A percentile compares a stretch with the other conserved stretches of the same genome.
Conservation (phyloP, 2,113 vertebrate genomes). For the Triplophysa dalaica region DNA sequence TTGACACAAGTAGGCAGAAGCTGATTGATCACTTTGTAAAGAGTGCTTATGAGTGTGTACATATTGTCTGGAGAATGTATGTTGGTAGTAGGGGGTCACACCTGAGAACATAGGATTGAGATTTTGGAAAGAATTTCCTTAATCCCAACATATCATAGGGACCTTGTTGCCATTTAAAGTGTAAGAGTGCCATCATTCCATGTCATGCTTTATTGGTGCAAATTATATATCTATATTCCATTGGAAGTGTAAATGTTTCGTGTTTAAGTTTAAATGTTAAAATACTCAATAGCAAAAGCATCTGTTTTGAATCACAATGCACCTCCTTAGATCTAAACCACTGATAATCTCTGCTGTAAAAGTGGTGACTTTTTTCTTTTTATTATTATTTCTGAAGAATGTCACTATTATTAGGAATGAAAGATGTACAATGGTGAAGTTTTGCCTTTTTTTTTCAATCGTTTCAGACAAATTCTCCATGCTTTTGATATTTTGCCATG, state of each 20-base stretch:
- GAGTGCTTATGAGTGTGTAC: slow-evolving; percentile 36
- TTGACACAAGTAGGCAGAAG: slow-evolving; percentile 27
- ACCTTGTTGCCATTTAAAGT: slow-evolving; percentile 34
- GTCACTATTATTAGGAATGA: slow-evolving; percentile 30
- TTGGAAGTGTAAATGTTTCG: slow-evolving; percentile 58
- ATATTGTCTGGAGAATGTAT: slow-evolving; percentile 35
- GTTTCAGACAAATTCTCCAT: slow-evolving; percentile 23
- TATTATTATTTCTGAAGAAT: slow-evolving; percentile 9
- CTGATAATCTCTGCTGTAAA: slow-evolving; percentile 57
- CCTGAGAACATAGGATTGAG: slow-evolving; percentile 5
- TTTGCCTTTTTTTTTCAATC: slow-evolving; percentile 44
- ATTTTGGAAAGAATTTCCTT: neutral
- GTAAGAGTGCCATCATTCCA: slow-evolving; percentile 64
- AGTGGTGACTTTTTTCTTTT: slow-evolving; percentile 34
- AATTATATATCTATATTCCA: slow-evolving; percentile 55
- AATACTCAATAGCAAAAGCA: slow-evolving; percentile 57
- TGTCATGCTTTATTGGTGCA: slow-evolving; percentile 54
- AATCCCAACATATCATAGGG: slow-evolving; percentile 34
- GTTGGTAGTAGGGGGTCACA: slow-evolving; percentile 11
- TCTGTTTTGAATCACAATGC: slow-evolving; percentile 47
- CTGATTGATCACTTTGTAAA: slow-evolving; percentile 19
- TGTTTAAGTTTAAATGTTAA: slow-evolving; percentile 57
- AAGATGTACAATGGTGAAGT: slow-evolving; percentile 41
- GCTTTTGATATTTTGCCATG: slow-evolving; percentile 43
- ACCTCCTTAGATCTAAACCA: slow-evolving; percentile 41